phyloP scores from a whole-genome alignment of 2,797 vertebrate genomes.

The Sylvia borin region DNA sequence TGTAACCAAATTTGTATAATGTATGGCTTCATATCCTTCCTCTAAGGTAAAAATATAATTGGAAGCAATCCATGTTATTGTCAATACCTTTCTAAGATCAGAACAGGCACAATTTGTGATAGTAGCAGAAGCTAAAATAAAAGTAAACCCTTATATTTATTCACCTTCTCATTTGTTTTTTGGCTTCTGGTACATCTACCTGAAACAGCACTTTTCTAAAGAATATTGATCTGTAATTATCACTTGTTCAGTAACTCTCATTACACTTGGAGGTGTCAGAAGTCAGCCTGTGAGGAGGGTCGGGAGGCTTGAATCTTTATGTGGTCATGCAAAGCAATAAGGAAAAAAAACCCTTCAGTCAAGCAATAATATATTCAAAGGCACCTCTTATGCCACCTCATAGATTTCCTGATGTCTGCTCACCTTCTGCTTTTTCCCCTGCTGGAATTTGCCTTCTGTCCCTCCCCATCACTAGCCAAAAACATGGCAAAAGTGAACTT shows the following conservation, averaged over 20 bases:
- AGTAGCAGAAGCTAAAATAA: not conserved
- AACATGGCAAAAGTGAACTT: not conserved
- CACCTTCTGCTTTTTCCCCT: not conserved
- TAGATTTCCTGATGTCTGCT: not conserved
- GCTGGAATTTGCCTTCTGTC: slow-evolving; percentile 4
- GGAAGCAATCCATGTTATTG: slow-evolving; percentile 35
- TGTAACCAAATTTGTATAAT: slow-evolving; percentile 31
- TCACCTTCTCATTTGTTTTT: not conserved
- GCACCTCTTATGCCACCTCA: not conserved
- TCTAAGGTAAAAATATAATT: slow-evolving; percentile 56
- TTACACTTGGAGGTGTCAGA: not conserved
- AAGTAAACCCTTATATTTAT: not conserved
- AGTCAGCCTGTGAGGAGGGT: not conserved
- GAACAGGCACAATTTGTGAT: not conserved
- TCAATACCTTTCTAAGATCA: slow-evolving; percentile 36
- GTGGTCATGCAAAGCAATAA: not conserved
- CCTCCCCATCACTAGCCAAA: not conserved
- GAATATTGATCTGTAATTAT: slow-evolving; percentile 34
- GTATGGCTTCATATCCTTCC: slow-evolving; percentile 54
- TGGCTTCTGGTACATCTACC: not conserved
- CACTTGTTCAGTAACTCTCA: not conserved
- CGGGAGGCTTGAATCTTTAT: not conserved
- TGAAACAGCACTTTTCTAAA: slow-evolving; percentile 1
- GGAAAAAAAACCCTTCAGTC: not conserved
- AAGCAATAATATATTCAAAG: not conserved